phyloP scores from a whole-genome alignment of 2,797 vertebrate species.

The Oryzias dopingdopingensis region DNA sequence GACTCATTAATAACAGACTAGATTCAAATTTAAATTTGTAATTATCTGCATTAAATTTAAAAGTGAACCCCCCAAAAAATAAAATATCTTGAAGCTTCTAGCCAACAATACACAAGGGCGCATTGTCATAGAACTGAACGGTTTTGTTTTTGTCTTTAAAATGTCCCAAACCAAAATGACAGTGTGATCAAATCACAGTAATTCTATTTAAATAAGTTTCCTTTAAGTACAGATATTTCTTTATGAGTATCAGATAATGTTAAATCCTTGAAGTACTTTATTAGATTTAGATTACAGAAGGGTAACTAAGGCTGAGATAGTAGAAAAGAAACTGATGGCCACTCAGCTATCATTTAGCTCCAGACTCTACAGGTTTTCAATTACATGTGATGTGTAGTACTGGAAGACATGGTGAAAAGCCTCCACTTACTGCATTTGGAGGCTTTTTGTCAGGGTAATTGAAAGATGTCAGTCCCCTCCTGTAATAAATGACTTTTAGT shows the following conservation, averaged over 20 bases:
- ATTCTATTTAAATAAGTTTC: no score
- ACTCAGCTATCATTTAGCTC: slow-evolving; percentile 20
- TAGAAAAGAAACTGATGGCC: slow-evolving; percentile 25
- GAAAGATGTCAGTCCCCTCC: slow-evolving; percentile 24
- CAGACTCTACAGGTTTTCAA: slow-evolving; percentile 7
- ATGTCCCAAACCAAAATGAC: not conserved
- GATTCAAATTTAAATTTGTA: no score
- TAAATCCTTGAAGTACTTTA: slow-evolving; percentile 19
- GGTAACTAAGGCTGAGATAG: slow-evolving; percentile 14
- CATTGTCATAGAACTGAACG: no score
- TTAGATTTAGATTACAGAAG: slow-evolving; percentile 11
- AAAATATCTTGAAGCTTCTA: no score
- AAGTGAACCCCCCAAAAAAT: no score
- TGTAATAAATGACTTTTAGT: slow-evolving; percentile 36
- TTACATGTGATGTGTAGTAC: slow-evolving; percentile 10
- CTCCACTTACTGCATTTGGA: slow-evolving; percentile 23
- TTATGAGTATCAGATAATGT: slow-evolving; percentile 16
- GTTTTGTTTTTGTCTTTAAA: no score
- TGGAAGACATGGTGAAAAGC: slow-evolving; percentile 17
- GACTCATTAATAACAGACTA: no score
- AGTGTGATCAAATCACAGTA: no score
- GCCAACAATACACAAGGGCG: no score
- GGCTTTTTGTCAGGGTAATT: slow-evolving; percentile 16
- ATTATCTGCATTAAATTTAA: no score
- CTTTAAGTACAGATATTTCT: not conserved